Evolutionary conservation across 2,888 invertebrate genomes (phyloP), one percentile per base, ranked within the genome.

Genomic region (Syrphus vitripennis): DNA sequence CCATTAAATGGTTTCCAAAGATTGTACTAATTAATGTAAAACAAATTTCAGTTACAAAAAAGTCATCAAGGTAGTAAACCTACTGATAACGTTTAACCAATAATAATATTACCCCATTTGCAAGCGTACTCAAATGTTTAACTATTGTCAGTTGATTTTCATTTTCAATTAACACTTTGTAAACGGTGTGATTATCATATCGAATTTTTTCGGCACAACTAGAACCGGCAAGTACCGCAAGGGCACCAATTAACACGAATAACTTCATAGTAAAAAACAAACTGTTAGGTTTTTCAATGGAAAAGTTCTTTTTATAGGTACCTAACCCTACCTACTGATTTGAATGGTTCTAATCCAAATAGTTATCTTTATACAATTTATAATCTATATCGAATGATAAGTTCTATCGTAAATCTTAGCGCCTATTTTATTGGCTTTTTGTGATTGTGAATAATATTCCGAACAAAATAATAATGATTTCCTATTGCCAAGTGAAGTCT

Each of bases 91-190:
- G 21, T 26, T 50, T 7, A 71, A n/a, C n/a, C 10, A 48, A 42
- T 42, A 42, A 1, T 6, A 40, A n/a, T n/a, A 82, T 87, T 72
- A 90, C 90, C 87, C 87, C 89, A 24, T 80, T 83, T 12, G 87
- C 37, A 1, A 80, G 53, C 90, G 89, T 79, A 91, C 91, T 70
- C 5, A 89, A 45, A n/a, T 79, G 83, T 16, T 88, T 91, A 88
- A 86, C 94, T 80, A 61, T 89, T 21, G 93, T 88, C 2, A 95
- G 91, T 83, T 95, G 94, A 26, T 92, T 89, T 24, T 93, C 91
- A 12, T 92, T 92, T 42, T 90, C 87, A 0, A 95, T 94, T 1
- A 90, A 90, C n/a, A 91, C 80, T 61, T 90, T 90, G 53, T 90
- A 91, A 0, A 92, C 91, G 26, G 89, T 88, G 24, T 89, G 91